Evolutionary conservation across 2,113 vertebrate species (phyloP).

Genomic region (Scytalopus superciliaris): DNA sequence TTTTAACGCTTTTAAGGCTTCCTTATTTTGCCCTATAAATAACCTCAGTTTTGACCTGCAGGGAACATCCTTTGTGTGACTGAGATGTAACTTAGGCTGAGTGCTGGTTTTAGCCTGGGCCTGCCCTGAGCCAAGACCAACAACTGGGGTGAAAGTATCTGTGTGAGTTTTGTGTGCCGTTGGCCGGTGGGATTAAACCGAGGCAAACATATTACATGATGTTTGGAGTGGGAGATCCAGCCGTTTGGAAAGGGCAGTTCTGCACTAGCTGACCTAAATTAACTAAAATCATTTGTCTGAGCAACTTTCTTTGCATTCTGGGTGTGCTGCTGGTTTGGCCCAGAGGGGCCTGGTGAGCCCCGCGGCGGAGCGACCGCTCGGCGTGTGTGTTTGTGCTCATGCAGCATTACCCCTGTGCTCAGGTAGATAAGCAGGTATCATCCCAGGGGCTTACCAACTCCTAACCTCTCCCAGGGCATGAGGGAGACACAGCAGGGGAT

Average conservation of each 20-base stretch:
- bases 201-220: background rate
- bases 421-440: background rate
- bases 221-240: background rate
- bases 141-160: background rate
- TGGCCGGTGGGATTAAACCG: background rate
- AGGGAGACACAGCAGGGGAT: background rate
- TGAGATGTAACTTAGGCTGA: slow-evolving; percentile 26
- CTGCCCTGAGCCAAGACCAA: background rate
- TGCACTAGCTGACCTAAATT: background rate
- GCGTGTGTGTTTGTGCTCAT: background rate
- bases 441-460: background rate
- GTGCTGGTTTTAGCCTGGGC: background rate
- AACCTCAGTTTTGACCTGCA: slow-evolving; percentile 29
- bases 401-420: background rate
- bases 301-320: background rate
- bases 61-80: slow-evolving; percentile 33
- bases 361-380: background rate
- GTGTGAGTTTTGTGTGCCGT: background rate
- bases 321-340: background rate
- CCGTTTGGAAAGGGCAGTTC: background rate
- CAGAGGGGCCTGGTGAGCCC: background rate
- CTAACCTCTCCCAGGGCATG: background rate
- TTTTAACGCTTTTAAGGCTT: slow-evolving; percentile 21
- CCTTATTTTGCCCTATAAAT: slow-evolving; percentile 19
- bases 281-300: background rate